These are phyloP conservation scores for Cephus runcator DNA, from an alignment of 2,888 invertebrate species.

Conservation along the genomic window DNA sequence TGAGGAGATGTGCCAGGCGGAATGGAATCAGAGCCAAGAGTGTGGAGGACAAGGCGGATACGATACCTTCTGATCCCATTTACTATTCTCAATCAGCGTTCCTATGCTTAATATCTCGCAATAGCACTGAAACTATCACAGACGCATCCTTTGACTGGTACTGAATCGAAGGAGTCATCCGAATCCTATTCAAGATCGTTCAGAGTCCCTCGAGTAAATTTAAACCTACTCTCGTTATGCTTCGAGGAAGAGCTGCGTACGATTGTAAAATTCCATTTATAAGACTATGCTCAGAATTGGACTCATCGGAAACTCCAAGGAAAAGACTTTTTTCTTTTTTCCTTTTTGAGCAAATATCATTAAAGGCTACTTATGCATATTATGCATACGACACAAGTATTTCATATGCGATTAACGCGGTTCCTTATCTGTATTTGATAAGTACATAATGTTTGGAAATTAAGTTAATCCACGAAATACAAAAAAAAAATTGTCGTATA, in stretches of 20 bases:
- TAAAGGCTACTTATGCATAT: not conserved
- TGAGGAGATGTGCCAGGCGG: constrained; percentile 11
- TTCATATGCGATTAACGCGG: no score
- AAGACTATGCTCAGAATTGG: not conserved
- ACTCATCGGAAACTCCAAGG: not conserved
- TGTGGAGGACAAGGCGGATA: constrained; percentile 34
- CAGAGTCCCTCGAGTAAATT: not conserved
- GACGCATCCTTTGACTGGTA: not conserved
- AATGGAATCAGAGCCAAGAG: constrained; percentile 31
- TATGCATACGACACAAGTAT: not conserved
- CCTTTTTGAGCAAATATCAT: not conserved
- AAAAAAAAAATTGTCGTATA: no score
- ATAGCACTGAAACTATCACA: not conserved
- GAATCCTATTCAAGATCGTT: not conserved
- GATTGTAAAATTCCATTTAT: no score
- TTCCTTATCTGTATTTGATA: no score
- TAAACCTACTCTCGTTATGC: not conserved
- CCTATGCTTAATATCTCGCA: not conserved
- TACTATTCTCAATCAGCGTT: not conserved
- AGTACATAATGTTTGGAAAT: no score
- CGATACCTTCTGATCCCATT: constrained; percentile 10
- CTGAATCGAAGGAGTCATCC: not conserved
- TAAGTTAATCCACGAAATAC: no score
- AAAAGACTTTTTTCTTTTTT: not conserved
- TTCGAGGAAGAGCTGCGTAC: no score